These are phyloP conservation scores for Sylvilagus floridanus DNA, from an alignment of 2,797 vertebrate species.

Conservation along the genomic window DNA sequence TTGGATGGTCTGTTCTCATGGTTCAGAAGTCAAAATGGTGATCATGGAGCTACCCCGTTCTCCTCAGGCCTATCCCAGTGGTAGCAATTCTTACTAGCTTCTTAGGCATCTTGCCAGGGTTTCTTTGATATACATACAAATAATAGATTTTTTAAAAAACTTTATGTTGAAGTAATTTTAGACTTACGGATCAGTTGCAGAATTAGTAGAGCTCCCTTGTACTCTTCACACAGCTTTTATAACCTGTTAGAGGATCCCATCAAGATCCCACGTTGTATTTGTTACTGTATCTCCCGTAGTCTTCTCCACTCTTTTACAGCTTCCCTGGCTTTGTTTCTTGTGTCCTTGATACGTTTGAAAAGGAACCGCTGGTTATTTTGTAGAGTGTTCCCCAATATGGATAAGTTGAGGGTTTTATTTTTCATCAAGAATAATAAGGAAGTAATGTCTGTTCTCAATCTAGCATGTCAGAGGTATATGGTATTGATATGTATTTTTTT, in stretches of 20 bases:
- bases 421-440: not conserved
- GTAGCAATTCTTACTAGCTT: not conserved
- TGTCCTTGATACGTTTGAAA: not conserved
- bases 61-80: not conserved
- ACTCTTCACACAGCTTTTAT: not conserved
- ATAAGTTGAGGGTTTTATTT: not conserved
- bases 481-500: not conserved
- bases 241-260: not conserved
- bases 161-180: conserved; percentile 12
- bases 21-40: conserved; percentile 19
- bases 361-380: not conserved
- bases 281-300: not conserved
- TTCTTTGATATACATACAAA: not conserved
- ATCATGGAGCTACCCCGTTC: not conserved
- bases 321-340: not conserved
- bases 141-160: not conserved
- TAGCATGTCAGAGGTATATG: not conserved
- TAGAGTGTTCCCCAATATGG: not conserved
- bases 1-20: not conserved
- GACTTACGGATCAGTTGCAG: not conserved
- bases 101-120: not conserved
- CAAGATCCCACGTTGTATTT: not conserved
- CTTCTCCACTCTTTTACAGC: not conserved
- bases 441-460: not conserved
- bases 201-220: not conserved